Evolutionary conservation across 2,888 invertebrate species (phyloP).

Genomic region (Nomada fucata): DNA sequence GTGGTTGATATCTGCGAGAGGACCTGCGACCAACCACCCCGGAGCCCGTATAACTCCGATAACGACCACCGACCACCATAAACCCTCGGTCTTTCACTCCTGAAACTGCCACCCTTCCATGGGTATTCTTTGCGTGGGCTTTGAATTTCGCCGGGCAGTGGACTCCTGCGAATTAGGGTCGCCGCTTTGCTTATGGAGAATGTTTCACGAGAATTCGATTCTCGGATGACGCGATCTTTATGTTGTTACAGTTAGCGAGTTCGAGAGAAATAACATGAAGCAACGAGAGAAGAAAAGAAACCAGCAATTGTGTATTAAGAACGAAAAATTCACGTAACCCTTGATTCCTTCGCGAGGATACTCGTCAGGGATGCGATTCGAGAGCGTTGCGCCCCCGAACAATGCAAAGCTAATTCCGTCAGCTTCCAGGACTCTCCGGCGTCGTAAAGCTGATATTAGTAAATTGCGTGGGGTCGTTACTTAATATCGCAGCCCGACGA

Average conservation of each 20-base stretch:
- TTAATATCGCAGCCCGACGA: conserved; percentile 32
- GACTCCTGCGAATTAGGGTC: not conserved
- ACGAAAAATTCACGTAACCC: not conserved
- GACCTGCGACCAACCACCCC: conserved; percentile 67
- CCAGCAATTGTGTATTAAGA: too few species aligned
- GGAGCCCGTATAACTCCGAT: conserved; percentile 75
- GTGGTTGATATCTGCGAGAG: conserved; percentile 71
- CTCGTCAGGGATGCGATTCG: not conserved
- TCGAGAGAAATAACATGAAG: too few species aligned
- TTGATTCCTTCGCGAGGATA: not conserved
- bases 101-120: conserved; percentile 57
- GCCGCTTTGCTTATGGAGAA: conserved; percentile 7
- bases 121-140: conserved; percentile 43
- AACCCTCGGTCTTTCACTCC: conserved; percentile 73
- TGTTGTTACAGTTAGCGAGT: too few species aligned
- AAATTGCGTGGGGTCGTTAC: conserved; percentile 37
- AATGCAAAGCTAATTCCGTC: not conserved
- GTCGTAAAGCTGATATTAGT: conserved; percentile 29
- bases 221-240: too few species aligned
- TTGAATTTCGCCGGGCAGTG: conserved; percentile 20
- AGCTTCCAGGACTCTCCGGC: not conserved
- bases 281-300: too few species aligned
- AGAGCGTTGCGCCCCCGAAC: not conserved
- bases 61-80: conserved; percentile 72
- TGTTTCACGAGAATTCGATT: not conserved